Evolutionary conservation across 2,888 invertebrate species (phyloP).

Genomic region (Agrochola lychnidis): DNA sequence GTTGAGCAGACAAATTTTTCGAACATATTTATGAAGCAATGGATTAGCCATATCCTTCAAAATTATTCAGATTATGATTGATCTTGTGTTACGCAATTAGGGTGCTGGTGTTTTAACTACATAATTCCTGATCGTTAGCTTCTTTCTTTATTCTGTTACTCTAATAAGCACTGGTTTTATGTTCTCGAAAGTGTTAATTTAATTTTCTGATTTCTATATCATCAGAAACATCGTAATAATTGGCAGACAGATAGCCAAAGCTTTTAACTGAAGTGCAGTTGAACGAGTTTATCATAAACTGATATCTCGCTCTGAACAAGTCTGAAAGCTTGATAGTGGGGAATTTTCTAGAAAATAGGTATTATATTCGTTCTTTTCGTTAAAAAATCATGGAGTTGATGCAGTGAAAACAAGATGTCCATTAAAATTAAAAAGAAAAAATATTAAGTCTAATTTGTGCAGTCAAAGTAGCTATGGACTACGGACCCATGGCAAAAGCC

Average conservation of each 20-base stretch:
- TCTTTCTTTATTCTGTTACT: neutral
- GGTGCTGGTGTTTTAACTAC: neutral
- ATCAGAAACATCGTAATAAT: conserved; percentile 7
- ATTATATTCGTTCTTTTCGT: neutral
- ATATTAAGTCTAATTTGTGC: neutral
- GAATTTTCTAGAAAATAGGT: conserved; percentile 3
- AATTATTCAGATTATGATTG: too few species aligned
- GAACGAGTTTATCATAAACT: conserved; percentile 10
- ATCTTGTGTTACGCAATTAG: neutral
- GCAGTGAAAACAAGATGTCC: neutral
- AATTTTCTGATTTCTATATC: neutral
- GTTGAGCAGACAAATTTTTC: too few species aligned
- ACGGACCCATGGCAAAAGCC: neutral
- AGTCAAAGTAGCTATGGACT: neutral
- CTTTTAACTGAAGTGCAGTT: conserved; percentile 4
- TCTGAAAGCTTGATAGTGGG: neutral
- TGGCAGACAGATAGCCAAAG: conserved; percentile 16
- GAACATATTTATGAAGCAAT: too few species aligned
- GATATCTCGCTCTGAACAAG: conserved; percentile 32
- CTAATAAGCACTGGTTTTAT: neutral
- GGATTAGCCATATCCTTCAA: too few species aligned
- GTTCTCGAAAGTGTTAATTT: neutral
- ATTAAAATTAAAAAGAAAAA: neutral
- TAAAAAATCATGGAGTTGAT: neutral
- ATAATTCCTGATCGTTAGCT: neutral